These are phyloP conservation scores for Silurus asotus DNA, from an alignment of 2,113 vertebrate genomes.

Conservation along the genomic window DNA sequence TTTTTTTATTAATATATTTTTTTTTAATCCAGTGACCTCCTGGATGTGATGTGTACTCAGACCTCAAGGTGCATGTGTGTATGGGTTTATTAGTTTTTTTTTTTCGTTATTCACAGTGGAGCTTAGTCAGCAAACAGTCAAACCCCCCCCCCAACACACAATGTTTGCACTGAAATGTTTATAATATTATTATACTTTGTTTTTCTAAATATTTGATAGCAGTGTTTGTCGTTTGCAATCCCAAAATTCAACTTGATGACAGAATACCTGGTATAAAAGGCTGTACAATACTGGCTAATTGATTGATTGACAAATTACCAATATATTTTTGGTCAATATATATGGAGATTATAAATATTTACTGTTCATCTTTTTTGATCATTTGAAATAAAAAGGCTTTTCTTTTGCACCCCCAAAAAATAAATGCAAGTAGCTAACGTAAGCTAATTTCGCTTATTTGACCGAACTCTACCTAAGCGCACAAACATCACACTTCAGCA, in stretches of 20 bases:
- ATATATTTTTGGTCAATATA: not conserved
- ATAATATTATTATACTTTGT: not conserved
- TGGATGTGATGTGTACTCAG: not conserved
- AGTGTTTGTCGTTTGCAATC: not conserved
- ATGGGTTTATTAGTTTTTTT: not conserved
- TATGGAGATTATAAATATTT: not conserved
- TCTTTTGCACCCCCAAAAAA: not conserved
- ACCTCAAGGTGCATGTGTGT: not conserved
- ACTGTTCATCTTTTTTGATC: not conserved
- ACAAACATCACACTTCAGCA: not conserved
- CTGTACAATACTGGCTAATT: not conserved
- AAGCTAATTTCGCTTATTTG: not conserved
- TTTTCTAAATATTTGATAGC: not conserved
- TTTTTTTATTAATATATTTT: not conserved
- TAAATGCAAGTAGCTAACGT: not conserved
- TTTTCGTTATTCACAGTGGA: not conserved
- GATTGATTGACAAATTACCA: not conserved
- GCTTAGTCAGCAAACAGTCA: not conserved
- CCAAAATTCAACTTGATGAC: not conserved
- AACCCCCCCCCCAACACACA: not conserved
- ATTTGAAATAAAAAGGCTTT: slow-evolving; percentile 9
- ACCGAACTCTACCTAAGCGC: not conserved
- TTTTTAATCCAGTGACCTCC: not conserved
- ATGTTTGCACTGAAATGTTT: slow-evolving; percentile 10
- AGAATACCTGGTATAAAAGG: not conserved